These are phyloP conservation scores for Speoplatyrhinus poulsoni DNA, from an alignment of 2,113 vertebrate genomes.

Conservation along the genomic window DNA sequence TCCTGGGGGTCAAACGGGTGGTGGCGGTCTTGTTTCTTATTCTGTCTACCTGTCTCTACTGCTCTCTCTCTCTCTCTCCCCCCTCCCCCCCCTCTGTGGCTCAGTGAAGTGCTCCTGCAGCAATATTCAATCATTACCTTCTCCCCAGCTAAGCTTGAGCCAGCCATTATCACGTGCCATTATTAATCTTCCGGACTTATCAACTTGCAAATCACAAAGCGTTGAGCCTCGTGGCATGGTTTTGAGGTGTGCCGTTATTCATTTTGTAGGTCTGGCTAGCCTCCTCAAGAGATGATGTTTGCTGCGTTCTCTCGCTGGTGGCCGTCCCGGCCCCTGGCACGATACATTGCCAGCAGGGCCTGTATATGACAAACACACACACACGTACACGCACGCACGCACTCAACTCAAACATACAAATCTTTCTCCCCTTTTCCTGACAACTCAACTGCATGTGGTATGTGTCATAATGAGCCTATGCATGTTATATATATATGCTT, in stretches of 20 bases:
- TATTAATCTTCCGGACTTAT: slow-evolving; percentile 99
- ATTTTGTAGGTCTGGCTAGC: slow-evolving; percentile 99
- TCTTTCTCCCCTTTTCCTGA: no score
- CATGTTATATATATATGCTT: no score
- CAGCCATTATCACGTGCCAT: slow-evolving; percentile 99
- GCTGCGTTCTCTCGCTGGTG: slow-evolving; percentile 88
- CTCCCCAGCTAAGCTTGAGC: slow-evolving; percentile 99
- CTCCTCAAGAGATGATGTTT: slow-evolving; percentile 99
- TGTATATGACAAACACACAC: not conserved
- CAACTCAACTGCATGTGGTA: no score
- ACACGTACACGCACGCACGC: not conserved
- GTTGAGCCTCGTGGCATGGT: slow-evolving; percentile 98
- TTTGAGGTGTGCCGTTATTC: slow-evolving; percentile 99
- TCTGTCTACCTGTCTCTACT: slow-evolving; percentile 49
- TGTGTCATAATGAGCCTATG: no score
- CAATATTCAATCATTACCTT: slow-evolving; percentile 99
- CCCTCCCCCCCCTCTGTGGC: slow-evolving; percentile 81
- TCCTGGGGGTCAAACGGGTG: slow-evolving; percentile 99
- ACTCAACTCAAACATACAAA: no score
- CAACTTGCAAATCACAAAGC: slow-evolving; percentile 99
- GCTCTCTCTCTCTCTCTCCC: slow-evolving; percentile 60
- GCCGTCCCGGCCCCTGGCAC: slow-evolving; percentile 84
- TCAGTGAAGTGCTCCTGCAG: slow-evolving; percentile 95
- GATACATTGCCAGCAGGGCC: slow-evolving; percentile 51
- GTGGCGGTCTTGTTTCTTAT: slow-evolving; percentile 78